Conservation (phyloP, 92 coral and sea anemone species). For the Meandrina meandrites region DNA sequence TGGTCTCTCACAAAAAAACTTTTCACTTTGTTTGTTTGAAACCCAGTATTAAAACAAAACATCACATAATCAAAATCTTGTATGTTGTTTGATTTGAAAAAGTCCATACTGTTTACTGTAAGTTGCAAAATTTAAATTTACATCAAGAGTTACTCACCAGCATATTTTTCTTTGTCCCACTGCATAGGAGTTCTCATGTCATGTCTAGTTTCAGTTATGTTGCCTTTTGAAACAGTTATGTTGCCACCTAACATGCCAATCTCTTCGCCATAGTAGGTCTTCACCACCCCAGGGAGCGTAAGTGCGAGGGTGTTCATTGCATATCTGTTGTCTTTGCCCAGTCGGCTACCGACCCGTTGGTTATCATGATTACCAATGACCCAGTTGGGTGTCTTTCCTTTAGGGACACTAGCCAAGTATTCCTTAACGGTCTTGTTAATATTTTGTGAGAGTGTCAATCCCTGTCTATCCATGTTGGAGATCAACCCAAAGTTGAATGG, state of each 20-base stretch:
- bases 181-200: slow-evolving; percentile 72
- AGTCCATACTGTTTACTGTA: no score
- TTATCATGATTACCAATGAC: slow-evolving; percentile 47
- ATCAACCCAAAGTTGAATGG: slow-evolving; percentile 56
- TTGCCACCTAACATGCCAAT: slow-evolving; percentile 71
- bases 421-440: slow-evolving; percentile 60
- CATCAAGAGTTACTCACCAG: slow-evolving; percentile 55
- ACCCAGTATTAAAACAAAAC: no score
- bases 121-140: background rate
- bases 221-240: background rate
- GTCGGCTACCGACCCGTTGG: slow-evolving; percentile 66
- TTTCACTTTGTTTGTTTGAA: no score
- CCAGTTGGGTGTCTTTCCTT: slow-evolving; percentile 79
- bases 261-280: slow-evolving; percentile 85
- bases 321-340: slow-evolving; percentile 47
- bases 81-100: no score
- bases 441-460: slow-evolving; percentile 31
- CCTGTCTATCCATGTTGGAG: slow-evolving; percentile 7
- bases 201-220: no score
- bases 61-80: no score
- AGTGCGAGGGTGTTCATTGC: slow-evolving; percentile 84
- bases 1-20: no score
- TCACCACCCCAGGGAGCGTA: slow-evolving; percentile 88
- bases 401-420: slow-evolving; percentile 58
- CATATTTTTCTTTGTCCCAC: slow-evolving; percentile 51